Conservation (phyloP, 2,113 vertebrate species). For the Ascaphus truei region DNA sequence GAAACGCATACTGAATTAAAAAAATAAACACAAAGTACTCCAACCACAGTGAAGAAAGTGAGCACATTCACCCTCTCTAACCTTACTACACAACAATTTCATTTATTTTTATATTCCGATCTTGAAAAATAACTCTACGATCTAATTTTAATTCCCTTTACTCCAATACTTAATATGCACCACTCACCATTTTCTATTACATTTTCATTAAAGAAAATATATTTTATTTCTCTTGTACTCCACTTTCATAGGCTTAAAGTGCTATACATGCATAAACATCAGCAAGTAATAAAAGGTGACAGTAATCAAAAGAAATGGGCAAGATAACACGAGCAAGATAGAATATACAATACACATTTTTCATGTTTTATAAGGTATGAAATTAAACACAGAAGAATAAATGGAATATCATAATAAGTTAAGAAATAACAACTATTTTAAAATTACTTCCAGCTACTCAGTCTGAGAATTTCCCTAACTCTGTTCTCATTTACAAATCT, state of each 20-base stretch:
- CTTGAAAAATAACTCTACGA: background rate
- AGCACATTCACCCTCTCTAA: background rate
- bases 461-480: conserved; percentile 6
- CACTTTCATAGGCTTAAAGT: conserved; percentile 43
- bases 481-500: conserved; percentile 23
- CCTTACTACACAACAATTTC: background rate
- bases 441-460: conserved; percentile 27
- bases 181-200: background rate
- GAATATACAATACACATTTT: conserved; percentile 50
- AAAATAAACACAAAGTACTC: background rate
- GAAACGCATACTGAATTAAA: too few relatives aligned
- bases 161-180: background rate
- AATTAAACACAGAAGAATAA: conserved; percentile 55
- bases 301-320: conserved; percentile 53
- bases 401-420: conserved; percentile 45
- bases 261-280: conserved; percentile 45
- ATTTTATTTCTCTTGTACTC: conserved; percentile 27
- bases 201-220: conserved; percentile 30
- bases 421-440: conserved; percentile 42
- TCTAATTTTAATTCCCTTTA: background rate
- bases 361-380: conserved; percentile 63
- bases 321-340: conserved; percentile 50
- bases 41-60: too few relatives aligned
- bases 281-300: conserved; percentile 51
- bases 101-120: background rate